phyloP scores from a whole-genome alignment of 2,797 vertebrate genomes.

The Crenichthys baileyi region DNA sequence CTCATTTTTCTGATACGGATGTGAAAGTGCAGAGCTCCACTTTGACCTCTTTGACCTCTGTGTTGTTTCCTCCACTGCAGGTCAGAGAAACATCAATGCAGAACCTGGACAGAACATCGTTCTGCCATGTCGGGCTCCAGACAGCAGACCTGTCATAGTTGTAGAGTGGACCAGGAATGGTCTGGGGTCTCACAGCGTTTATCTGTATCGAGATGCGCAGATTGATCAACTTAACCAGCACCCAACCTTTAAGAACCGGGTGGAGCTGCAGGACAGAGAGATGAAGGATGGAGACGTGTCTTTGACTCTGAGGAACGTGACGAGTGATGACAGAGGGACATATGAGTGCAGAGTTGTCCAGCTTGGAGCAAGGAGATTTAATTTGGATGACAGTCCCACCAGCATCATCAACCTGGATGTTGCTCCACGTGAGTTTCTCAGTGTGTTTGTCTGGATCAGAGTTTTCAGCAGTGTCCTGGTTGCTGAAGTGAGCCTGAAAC shows the following conservation, averaged over 20 bases:
- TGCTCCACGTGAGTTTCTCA: background rate
- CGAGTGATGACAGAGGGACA: background rate
- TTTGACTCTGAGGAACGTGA: background rate
- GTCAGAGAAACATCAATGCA: background rate
- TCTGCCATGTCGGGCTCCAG: background rate
- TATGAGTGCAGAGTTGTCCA: background rate
- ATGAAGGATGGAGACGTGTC: background rate
- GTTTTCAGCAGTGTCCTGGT: too few species aligned
- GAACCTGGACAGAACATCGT: background rate
- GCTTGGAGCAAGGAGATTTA: rapidly evolving
- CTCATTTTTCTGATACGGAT: too few species aligned
- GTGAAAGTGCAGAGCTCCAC: too few species aligned
- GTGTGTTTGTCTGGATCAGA: background rate
- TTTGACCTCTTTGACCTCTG: too few species aligned
- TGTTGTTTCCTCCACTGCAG: background rate
- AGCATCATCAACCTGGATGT: background rate
- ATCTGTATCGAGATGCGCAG: background rate
- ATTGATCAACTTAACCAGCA: background rate
- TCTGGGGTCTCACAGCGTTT: background rate
- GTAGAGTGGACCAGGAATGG: background rate
- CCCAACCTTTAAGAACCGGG: background rate
- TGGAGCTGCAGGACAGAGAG: background rate
- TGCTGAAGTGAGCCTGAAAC: too few species aligned
- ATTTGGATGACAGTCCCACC: rapidly evolving
- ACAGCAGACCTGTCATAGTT: background rate